Evolutionary conservation across 1,140 invertebrate species (phyloP).

Genomic region (Adelges cooleyi): DNA sequence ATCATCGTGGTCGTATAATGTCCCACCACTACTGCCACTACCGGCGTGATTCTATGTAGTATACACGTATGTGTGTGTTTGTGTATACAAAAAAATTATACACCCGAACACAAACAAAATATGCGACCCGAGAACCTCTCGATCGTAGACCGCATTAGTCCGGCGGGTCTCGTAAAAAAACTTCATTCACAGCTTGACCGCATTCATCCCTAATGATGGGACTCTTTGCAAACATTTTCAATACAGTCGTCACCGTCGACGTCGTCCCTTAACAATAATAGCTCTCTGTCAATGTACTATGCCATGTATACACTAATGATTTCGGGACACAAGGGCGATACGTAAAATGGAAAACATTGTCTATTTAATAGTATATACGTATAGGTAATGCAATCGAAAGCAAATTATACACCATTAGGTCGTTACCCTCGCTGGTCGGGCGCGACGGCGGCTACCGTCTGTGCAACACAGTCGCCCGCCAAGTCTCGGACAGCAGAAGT

Average conservation of each 20-base stretch:
- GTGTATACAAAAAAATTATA: not conserved
- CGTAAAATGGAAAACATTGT: not conserved
- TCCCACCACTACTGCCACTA: slow-evolving; percentile 11
- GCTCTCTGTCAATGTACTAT: too few species aligned
- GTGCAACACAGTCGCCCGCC: too few species aligned
- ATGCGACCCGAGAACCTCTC: slow-evolving; percentile 15
- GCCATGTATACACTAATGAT: not conserved
- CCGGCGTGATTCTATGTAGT: too few species aligned
- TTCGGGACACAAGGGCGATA: not conserved
- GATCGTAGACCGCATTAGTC: slow-evolving; percentile 1
- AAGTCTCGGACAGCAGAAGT: not conserved
- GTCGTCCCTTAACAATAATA: too few species aligned
- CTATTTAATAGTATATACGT: not conserved
- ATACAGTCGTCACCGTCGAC: too few species aligned
- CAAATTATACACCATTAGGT: not conserved
- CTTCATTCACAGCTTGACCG: slow-evolving; percentile 25
- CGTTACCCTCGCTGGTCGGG: not conserved
- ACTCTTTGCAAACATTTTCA: slow-evolving; percentile 11
- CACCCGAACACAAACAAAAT: slow-evolving; percentile 1
- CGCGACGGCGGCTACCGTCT: too few species aligned
- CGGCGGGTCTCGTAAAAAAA: slow-evolving; percentile 9
- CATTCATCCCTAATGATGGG: slow-evolving; percentile 24
- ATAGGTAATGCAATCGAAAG: not conserved
- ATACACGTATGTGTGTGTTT: too few species aligned
- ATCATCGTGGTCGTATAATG: too few species aligned